A percentile compares a stretch with the other conserved stretches of the same genome.
Conservation (phyloP, 92 coral and sea anemone genomes). For the Epizoanthus ramosus region DNA sequence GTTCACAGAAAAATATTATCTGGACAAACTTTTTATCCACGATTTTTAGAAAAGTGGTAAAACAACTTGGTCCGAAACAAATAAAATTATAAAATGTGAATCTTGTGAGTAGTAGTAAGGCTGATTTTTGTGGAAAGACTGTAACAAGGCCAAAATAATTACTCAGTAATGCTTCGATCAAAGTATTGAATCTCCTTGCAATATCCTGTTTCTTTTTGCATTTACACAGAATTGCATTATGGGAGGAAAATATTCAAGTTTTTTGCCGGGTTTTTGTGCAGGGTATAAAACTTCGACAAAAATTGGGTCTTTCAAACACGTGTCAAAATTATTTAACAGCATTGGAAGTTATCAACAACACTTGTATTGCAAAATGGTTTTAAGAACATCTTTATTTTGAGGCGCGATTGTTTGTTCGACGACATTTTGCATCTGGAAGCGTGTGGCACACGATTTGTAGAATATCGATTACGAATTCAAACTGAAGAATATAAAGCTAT, state of each 20-base stretch:
- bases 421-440: slow-evolving; percentile 3
- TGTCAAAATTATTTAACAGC: background rate
- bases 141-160: background rate
- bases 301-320: slow-evolving; percentile 14
- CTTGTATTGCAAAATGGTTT: slow-evolving; percentile 13
- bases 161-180: slow-evolving; percentile 16
- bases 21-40: background rate
- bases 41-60: background rate
- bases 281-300: background rate
- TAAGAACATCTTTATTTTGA: background rate
- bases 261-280: slow-evolving; percentile 18
- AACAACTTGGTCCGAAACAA: background rate
- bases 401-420: background rate
- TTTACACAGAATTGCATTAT: slow-evolving; percentile 56
- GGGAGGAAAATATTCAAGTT: slow-evolving; percentile 53
- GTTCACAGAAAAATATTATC: background rate
- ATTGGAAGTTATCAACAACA: background rate
- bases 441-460: slow-evolving; percentile 10
- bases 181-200: slow-evolving; percentile 49
- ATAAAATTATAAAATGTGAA: background rate
- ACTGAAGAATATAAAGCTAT: background rate
- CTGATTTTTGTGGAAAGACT: background rate
- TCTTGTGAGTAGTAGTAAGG: background rate
- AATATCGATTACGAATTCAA: slow-evolving; percentile 7
- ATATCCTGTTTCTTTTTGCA: slow-evolving; percentile 37